Evolutionary conservation across 1,140 invertebrate genomes (phyloP), one percentile per base, ranked within the genome.

Genomic region (Pectinophora gossypiella): DNA sequence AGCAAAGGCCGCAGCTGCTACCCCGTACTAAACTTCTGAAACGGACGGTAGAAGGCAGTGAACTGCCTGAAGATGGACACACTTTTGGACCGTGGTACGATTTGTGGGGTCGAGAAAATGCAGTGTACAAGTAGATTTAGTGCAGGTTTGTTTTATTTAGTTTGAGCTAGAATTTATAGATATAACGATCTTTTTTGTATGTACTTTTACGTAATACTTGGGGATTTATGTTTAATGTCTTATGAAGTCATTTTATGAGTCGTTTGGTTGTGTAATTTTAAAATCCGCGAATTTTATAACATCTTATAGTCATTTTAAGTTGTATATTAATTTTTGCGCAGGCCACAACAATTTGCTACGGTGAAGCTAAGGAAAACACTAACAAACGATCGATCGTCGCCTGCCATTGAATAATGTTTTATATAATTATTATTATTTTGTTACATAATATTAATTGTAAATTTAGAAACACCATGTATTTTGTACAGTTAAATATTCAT

Each of bases 51-150:
- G 88, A 76, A 65, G 81, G 64, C 71, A 87, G 60, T 18, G 89
- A 89, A 53, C 85, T 91, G 46, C 89, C 91, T 45, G 89, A 91
- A 61, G 90, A 91, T 23, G 88, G 89, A 20, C 85, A 90, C 68
- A 94, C 93, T 54, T 96, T 94, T 73, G 95, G 94, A 0, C 94
- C 94, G 0, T 97, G 95, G 95, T 96, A 95, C 68, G 94, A 95
- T 80, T 90, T 95, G 32, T 96, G 94, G 95, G 94, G 93, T 56
- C 72, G 83, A 55, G 90, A 90, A 75, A 76, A 78, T 35, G 69
- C 74, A 44, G 81, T 87, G 63, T 85, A 87, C 72, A 85, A 87
- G 60, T 87, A 84, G 61, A 19, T 13, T 67, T 56, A 48, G 35
- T 9, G 1, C 12, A 73, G 65, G 62, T 74, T 59, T 66, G 57